phyloP scores from a whole-genome alignment of 2,888 invertebrate species.

The Gryllus longicercus region DNA sequence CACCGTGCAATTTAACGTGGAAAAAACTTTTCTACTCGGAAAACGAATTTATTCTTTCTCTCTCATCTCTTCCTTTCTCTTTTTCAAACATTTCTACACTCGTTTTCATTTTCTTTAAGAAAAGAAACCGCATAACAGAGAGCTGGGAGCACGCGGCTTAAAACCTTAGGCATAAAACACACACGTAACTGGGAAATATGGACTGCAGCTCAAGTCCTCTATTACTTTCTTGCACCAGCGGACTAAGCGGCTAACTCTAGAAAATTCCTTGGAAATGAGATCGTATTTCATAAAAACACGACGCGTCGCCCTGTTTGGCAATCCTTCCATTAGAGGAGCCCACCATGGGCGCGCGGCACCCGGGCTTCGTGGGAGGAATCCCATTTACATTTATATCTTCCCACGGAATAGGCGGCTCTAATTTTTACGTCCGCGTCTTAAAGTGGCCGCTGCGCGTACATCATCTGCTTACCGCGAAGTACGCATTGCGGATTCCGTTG shows the following conservation, averaged over 20 bases:
- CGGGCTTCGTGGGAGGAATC: not conserved
- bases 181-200: not conserved
- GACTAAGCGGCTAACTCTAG: not conserved
- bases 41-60: no score
- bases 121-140: not conserved
- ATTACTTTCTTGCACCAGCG: not conserved
- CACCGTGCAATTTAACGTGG: no score
- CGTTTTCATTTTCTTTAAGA: constrained; percentile 5
- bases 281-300: constrained; percentile 4
- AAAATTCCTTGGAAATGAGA: not conserved
- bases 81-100: not conserved
- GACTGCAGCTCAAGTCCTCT: not conserved
- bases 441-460: not conserved
- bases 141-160: no score
- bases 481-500: not conserved
- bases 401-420: not conserved
- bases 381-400: constrained; percentile 17
- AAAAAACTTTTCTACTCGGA: no score
- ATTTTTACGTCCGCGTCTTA: not conserved
- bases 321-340: not conserved
- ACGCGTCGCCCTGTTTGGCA: not conserved
- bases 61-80: no score
- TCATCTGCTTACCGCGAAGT: not conserved
- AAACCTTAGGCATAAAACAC: not conserved
- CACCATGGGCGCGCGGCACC: not conserved